Conservation (phyloP, 2,113 vertebrate species). For the Rhodinocichla rosea region DNA sequence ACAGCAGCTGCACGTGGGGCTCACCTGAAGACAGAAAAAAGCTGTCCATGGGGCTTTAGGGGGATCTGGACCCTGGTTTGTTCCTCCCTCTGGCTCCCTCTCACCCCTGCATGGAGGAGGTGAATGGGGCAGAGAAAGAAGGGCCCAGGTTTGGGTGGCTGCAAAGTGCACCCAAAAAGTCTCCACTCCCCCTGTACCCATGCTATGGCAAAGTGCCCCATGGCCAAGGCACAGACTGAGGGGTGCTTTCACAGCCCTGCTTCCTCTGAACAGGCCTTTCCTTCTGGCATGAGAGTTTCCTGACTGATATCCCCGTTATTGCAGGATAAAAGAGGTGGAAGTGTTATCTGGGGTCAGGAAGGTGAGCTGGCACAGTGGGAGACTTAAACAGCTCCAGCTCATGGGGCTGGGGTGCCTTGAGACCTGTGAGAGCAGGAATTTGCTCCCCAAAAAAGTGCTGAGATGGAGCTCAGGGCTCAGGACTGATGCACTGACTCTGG, state of each 20-base stretch:
- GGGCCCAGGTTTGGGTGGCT: not conserved
- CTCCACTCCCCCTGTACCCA: not conserved
- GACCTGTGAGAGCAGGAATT: fast-evolving
- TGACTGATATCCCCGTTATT: not conserved
- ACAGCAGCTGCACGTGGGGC: fast-evolving
- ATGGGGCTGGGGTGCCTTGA: not conserved
- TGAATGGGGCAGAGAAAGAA: not conserved
- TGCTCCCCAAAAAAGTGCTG: not conserved
- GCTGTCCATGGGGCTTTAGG: not conserved
- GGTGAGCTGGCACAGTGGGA: not conserved
- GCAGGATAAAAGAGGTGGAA: not conserved
- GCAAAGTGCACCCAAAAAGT: not conserved
- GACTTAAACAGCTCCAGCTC: not conserved
- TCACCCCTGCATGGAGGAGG: not conserved
- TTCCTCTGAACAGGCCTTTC: not conserved
- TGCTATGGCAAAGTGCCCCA: not conserved
- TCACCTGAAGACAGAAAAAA: not conserved
- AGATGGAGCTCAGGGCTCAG: fast-evolving
- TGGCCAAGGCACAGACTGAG: not conserved
- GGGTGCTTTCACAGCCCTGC: not conserved
- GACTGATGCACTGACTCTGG: not conserved
- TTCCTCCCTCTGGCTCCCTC: not conserved
- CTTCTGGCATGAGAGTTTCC: not conserved
- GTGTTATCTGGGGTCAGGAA: not conserved
- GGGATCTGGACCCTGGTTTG: not conserved